Conservation (phyloP, 2,888 invertebrate species). For the Lottia gigantea region DNA sequence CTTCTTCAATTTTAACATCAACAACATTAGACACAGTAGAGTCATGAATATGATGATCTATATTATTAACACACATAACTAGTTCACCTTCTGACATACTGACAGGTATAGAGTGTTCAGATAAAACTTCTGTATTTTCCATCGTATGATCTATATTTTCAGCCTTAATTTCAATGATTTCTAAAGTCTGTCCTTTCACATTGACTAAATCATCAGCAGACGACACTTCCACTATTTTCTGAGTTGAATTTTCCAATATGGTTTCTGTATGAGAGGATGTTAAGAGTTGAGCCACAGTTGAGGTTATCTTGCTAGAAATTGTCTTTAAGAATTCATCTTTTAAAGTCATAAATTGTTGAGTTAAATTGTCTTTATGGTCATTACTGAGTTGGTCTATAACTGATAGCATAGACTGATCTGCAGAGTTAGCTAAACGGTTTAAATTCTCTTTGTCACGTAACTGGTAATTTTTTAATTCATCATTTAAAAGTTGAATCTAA, state of each 20-base stretch:
- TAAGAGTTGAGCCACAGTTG: not conserved
- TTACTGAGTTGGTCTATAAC: not conserved
- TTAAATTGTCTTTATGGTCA: conserved; percentile 11
- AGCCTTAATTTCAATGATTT: not conserved
- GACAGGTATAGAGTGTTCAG: not conserved
- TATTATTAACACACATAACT: conserved; percentile 1
- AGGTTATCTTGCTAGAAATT: not conserved
- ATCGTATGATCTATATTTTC: not conserved
- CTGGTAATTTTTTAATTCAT: conserved; percentile 7
- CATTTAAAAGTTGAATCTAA: conserved; percentile 2
- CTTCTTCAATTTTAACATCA: not conserved
- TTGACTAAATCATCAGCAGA: not conserved
- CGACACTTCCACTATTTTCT: not conserved
- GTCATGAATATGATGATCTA: not conserved
- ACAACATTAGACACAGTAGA: not conserved
- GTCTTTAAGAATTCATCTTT: conserved; percentile 2
- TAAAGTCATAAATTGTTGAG: not conserved
- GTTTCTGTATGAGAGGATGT: not conserved
- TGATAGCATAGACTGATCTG: not conserved
- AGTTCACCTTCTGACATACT: not conserved
- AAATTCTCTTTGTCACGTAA: not conserved
- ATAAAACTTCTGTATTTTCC: not conserved
- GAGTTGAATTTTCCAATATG: not conserved
- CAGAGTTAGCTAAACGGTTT: not conserved
- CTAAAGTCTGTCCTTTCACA: not conserved